phyloP scores from a whole-genome alignment of 2,113 vertebrate species.

The Seriola aureovittata region DNA sequence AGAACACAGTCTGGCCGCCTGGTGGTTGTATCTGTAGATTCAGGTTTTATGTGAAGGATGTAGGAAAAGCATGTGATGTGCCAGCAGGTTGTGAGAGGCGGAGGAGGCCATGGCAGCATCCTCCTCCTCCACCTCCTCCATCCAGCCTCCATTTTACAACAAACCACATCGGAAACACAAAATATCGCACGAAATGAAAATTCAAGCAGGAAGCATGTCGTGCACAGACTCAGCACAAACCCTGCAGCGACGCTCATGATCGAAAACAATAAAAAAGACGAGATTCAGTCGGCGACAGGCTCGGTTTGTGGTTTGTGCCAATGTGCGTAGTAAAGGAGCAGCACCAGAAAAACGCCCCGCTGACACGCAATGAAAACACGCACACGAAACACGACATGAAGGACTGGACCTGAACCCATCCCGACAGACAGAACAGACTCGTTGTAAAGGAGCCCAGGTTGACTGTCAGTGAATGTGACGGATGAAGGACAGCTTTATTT shows the following conservation, averaged over 20 bases:
- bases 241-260: accelerated
- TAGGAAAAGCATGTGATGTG: background rate
- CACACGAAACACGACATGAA: background rate
- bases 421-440: background rate
- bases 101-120: constrained; percentile 50
- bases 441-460: accelerated
- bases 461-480: accelerated
- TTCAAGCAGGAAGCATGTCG: accelerated
- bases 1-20: no score
- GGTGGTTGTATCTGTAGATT: background rate
- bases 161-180: background rate
- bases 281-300: accelerated
- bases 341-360: constrained; percentile 53
- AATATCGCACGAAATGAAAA: background rate
- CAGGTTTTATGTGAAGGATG: background rate
- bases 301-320: constrained; percentile 7
- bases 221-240: accelerated
- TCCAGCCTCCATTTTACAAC: constrained; percentile 75
- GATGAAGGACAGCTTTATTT: background rate
- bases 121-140: constrained; percentile 47
- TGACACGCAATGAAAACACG: constrained; percentile 39
- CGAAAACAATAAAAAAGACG: accelerated
- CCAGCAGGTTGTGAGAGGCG: constrained; percentile 24
- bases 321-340: constrained; percentile 62
- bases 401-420: no score